Conservation (phyloP, 2,797 vertebrate genomes). For the Pseudocheirus occidentalis region DNA sequence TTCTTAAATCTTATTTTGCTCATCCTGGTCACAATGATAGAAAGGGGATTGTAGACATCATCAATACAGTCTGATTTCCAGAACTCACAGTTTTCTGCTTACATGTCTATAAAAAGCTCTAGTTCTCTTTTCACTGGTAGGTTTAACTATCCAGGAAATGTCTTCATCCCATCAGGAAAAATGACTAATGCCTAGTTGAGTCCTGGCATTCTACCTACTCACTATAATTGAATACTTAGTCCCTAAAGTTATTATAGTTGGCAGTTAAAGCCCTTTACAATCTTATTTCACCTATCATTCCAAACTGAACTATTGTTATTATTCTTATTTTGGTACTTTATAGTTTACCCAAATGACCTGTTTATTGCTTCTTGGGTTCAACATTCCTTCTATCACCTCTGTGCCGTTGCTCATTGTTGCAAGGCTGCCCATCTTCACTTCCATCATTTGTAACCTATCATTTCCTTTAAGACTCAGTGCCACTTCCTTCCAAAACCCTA, state of each 20-base stretch:
- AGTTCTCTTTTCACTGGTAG: no score
- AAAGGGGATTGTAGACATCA: no score
- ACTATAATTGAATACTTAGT: not conserved
- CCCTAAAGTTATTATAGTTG: not conserved
- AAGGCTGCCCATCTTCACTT: not conserved
- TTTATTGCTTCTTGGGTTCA: not conserved
- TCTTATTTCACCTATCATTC: not conserved
- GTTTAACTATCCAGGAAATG: no score
- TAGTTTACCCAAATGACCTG: not conserved
- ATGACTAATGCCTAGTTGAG: no score
- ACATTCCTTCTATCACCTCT: not conserved
- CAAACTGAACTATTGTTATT: not conserved
- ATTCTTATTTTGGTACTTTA: not conserved
- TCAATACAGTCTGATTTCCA: no score
- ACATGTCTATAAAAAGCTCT: no score
- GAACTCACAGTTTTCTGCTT: no score
- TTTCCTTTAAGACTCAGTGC: not conserved
- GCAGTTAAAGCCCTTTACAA: not conserved
- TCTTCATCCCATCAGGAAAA: no score
- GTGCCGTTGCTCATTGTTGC: not conserved
- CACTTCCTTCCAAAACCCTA: not conserved
- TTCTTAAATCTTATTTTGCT: no score
- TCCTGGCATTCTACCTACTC: not conserved
- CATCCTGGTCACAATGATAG: no score
- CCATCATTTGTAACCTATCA: no score